Evolutionary conservation across 2,113 vertebrate species (phyloP).

Genomic region (Clinocottus analis): DNA sequence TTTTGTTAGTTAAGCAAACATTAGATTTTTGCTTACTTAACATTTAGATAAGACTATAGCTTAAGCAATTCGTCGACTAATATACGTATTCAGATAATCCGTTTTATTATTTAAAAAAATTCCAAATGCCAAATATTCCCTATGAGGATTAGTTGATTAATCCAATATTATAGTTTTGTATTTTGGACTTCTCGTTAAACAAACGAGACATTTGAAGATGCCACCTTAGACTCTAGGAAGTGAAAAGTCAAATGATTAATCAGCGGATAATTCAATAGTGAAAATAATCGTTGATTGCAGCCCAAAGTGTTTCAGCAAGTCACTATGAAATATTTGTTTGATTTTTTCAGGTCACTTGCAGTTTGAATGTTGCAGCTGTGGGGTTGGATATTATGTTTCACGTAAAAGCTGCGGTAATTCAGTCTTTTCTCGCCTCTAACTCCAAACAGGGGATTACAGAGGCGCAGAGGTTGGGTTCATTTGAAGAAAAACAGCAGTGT

Average conservation of each 20-base stretch:
- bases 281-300: not conserved
- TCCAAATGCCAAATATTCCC: not conserved
- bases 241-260: not conserved
- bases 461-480: slow-evolving; percentile 20
- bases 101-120: too few species aligned
- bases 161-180: not conserved
- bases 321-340: slow-evolving; percentile 4
- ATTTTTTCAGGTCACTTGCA: slow-evolving; percentile 17
- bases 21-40: too few species aligned
- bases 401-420: slow-evolving; percentile 23
- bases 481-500: slow-evolving; percentile 18
- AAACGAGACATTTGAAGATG: not conserved
- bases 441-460: slow-evolving; percentile 26
- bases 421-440: slow-evolving; percentile 28
- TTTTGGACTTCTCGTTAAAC: too few species aligned
- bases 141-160: too few species aligned
- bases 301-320: not conserved
- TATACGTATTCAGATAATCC: not conserved
- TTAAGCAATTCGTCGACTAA: not conserved
- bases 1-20: not conserved
- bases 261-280: not conserved
- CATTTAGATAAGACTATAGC: not conserved
- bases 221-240: too few species aligned
- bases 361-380: slow-evolving; percentile 26
- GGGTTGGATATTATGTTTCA: slow-evolving; percentile 43